Conservation (phyloP, 2,888 invertebrate genomes). For the Pollenia griseotomentosa region DNA sequence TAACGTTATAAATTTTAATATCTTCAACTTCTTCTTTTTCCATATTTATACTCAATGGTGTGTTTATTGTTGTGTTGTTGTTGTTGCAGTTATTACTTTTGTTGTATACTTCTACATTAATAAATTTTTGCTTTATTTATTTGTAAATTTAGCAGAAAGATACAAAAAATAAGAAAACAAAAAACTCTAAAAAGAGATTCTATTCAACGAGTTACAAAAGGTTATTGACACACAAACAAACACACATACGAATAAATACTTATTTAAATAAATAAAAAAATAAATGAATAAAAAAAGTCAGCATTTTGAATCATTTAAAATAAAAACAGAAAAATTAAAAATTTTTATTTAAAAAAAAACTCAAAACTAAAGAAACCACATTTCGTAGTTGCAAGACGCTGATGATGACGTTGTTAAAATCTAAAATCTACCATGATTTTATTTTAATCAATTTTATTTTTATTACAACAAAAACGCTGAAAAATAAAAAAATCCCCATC, state of each 20-base stretch:
- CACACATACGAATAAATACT: neutral
- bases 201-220: slow-evolving; percentile 33
- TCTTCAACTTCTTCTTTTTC: slow-evolving; percentile 12
- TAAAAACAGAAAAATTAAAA: slow-evolving; percentile 1
- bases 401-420: slow-evolving; percentile 20
- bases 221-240: slow-evolving; percentile 45
- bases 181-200: neutral
- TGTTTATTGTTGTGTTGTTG: neutral
- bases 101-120: slow-evolving; percentile 32
- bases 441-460: slow-evolving; percentile 63
- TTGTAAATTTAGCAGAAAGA: slow-evolving; percentile 50
- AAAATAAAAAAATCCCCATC: neutral
- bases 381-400: slow-evolving; percentile 15
- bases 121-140: slow-evolving; percentile 48
- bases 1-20: slow-evolving; percentile 65
- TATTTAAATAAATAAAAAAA: slow-evolving; percentile 2
- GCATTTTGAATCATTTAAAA: slow-evolving; percentile 48
- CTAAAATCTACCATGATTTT: slow-evolving; percentile 60
- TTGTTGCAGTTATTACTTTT: slow-evolving; percentile 14
- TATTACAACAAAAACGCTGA: slow-evolving; percentile 23
- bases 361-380: slow-evolving; percentile 17
- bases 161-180: neutral
- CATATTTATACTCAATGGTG: neutral
- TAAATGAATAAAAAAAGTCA: neutral
- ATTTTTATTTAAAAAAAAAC: neutral